Evolutionary conservation across 2,113 vertebrate species (phyloP).

Genomic region (Cottus gobio): DNA sequence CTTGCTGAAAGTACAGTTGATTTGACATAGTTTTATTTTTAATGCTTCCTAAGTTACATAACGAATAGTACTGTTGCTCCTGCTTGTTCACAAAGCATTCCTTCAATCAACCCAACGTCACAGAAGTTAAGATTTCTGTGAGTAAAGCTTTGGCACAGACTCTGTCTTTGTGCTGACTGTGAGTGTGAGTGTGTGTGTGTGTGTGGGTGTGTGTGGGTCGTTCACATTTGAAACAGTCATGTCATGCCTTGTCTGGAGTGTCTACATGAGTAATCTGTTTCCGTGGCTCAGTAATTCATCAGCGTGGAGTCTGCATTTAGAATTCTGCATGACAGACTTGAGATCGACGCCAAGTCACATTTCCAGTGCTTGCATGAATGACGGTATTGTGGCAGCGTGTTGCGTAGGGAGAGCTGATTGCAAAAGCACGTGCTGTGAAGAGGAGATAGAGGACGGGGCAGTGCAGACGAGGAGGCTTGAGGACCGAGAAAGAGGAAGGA

Average conservation of each 20-base stretch:
- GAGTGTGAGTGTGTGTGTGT: constrained; percentile 22
- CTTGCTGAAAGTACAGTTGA: neutral
- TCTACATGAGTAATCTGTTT: constrained; percentile 26
- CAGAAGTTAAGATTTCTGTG: constrained; percentile 50
- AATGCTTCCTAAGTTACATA: constrained; percentile 34
- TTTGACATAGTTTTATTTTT: constrained; percentile 14
- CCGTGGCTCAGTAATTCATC: constrained; percentile 44
- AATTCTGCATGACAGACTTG: constrained; percentile 56
- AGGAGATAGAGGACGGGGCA: constrained; percentile 33
- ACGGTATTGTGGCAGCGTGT: constrained; percentile 59
- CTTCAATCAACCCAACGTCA: constrained; percentile 47
- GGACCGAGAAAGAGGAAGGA: constrained; percentile 7
- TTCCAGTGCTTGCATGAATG: constrained; percentile 62
- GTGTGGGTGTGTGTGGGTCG: constrained; percentile 9
- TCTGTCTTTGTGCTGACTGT: constrained; percentile 40
- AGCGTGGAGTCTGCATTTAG: constrained; percentile 43
- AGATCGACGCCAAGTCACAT: constrained; percentile 50
- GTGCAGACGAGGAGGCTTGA: neutral
- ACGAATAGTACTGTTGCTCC: neutral
- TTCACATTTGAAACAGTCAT: constrained; percentile 34
- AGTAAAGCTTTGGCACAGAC: constrained; percentile 44
- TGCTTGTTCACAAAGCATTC: constrained; percentile 38
- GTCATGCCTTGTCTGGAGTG: constrained; percentile 43
- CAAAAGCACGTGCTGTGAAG: constrained; percentile 41
- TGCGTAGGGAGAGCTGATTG: constrained; percentile 46